Base-by-base conservation (phyloP, 2,888 invertebrate genomes). In the Trichogramma dendrolimi region DNA sequence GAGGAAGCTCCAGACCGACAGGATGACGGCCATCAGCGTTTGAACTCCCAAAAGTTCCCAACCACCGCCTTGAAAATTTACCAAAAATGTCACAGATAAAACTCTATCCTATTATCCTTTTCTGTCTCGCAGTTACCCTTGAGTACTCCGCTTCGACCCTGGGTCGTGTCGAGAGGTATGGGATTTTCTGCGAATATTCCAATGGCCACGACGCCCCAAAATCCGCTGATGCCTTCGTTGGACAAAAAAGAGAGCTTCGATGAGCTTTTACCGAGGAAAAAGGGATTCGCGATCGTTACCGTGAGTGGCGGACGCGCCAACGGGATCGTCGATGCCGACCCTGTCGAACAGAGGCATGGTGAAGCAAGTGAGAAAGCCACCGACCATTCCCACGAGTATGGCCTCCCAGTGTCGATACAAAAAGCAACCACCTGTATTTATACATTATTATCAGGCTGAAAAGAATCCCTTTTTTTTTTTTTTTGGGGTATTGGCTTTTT, bases 131-230 rank as follows among this genome's bases (percentile, higher is more conserved):
- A 38, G 38, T 48, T 74, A 87, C 88, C 90, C 82, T 90, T 90
- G 64, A 90, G 85, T 1, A 91, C 74, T 10, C 91, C 92, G 38
- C 83, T 85, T 70, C 90, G 83, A 8, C 91, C 91, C 59, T 84
- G 85, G 0, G 94, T 95, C 0, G 94, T 91, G 50, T 86, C 84
- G 75, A 94, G 82, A 0, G 94, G 91, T 60, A 85, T 80, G 0
- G 95, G 94, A 76, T 92, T 86, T 61, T 92, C 89, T 7, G 94
- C 94, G 74, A 96, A 95, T 0, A 96, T 81, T 0, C 96, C 95
- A 1, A 95, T 92, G 0, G 94, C 91, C 11, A 94, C 63, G 27
- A 94, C 87, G 7, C 95, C 92, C 93, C 83, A 78, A 71, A 83
- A 70, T 42, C 82, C 82, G 69, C 70, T 80, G 49, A 68, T 80